phyloP scores from a whole-genome alignment of 2,797 vertebrate genomes.

The Austrolebias charrua region DNA sequence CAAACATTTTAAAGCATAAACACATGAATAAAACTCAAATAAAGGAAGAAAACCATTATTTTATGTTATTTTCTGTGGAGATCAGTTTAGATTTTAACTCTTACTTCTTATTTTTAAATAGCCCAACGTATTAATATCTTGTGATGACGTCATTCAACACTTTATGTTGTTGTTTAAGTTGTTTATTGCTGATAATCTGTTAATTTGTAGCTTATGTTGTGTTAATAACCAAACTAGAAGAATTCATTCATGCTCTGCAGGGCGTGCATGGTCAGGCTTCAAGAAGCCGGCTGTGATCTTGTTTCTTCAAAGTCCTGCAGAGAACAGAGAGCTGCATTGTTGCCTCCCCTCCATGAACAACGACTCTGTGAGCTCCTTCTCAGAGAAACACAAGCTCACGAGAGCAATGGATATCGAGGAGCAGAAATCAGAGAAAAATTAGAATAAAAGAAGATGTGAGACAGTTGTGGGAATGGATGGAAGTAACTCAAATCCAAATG shows the following conservation, averaged over 20 bases:
- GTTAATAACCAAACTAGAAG: constrained; percentile 27
- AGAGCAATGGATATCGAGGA: not conserved
- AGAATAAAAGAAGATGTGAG: constrained; percentile 1
- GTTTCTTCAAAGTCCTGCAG: constrained; percentile 20
- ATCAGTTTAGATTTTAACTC: not conserved
- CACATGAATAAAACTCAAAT: too few relatives aligned
- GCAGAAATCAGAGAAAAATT: constrained; percentile 8
- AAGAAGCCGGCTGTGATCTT: constrained; percentile 47
- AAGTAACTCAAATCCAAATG: constrained; percentile 41
- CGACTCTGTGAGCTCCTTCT: constrained; percentile 25
- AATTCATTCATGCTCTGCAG: constrained; percentile 35
- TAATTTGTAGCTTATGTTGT: constrained; percentile 18
- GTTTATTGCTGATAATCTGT: constrained; percentile 1
- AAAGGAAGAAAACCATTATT: not conserved
- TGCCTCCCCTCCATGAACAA: constrained; percentile 15
- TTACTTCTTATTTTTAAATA: too few relatives aligned
- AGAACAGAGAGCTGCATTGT: constrained; percentile 68
- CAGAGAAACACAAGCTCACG: constrained; percentile 13
- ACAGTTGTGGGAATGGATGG: constrained; percentile 4
- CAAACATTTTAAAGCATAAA: not conserved
- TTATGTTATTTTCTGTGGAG: constrained; percentile 9
- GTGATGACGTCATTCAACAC: not conserved
- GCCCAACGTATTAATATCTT: too few relatives aligned
- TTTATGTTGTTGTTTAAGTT: not conserved
- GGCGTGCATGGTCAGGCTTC: constrained; percentile 29